Percentiles rank a stretch among this genome's conserved stretches.
These are phyloP conservation scores for Pachycephus smyrnensis DNA, from an alignment of 2,888 invertebrate species.

Conservation along the genomic window DNA sequence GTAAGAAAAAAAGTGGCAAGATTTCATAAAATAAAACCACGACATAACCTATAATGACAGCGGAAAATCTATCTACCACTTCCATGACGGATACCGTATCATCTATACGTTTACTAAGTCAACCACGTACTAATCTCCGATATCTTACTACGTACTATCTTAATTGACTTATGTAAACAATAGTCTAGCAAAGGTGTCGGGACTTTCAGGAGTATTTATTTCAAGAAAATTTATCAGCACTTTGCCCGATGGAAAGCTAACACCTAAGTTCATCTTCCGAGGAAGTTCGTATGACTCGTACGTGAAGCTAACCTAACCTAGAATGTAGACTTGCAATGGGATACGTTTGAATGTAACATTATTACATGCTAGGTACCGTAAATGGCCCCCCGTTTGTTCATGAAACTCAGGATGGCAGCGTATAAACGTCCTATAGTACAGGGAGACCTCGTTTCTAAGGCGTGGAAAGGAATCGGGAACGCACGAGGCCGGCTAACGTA, in stretches of 20 bases:
- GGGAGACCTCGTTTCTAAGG: background rate
- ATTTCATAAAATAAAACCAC: background rate
- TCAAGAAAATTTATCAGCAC: background rate
- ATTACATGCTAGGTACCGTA: background rate
- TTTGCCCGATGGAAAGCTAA: background rate
- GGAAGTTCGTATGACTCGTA: too few species aligned
- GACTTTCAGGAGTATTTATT: background rate
- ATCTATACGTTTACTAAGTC: background rate
- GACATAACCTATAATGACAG: background rate
- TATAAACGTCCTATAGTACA: background rate
- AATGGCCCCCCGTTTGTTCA: background rate
- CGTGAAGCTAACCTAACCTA: background rate
- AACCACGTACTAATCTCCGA: background rate
- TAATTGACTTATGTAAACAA: background rate
- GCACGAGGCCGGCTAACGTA: conserved; percentile 43
- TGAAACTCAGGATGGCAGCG: background rate
- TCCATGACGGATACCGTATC: too few species aligned
- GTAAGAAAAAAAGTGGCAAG: background rate
- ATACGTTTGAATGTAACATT: background rate
- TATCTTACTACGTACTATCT: background rate
- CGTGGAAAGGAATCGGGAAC: conserved; percentile 52
- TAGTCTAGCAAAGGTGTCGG: background rate
- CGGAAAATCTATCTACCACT: too few species aligned
- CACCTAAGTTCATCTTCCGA: background rate
- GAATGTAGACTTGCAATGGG: background rate